Evolutionary conservation across 2,797 vertebrate species (phyloP), one percentile per base, ranked within the genome.

Genomic region (Melanogrammus aeglefinus): DNA sequence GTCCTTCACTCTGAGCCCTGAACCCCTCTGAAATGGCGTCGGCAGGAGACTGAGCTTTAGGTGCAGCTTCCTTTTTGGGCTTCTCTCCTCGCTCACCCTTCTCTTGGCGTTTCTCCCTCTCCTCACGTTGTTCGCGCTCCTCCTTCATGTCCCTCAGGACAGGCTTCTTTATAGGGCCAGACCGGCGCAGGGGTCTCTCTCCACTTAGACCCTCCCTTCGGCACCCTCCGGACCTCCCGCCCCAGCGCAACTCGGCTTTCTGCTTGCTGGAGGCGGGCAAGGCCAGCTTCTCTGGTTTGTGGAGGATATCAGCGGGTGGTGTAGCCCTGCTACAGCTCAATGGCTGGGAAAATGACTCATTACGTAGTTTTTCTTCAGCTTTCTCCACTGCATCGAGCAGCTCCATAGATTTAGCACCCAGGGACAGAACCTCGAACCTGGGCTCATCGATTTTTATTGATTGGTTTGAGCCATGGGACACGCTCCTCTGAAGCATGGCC

Each of bases 141-240:
- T 98, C 98, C 87, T 98, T 99, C 97, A 99, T 99, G 85, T 99
- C 98, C 83, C 98, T 94, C 27, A 99, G 93, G 21, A 99, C 94
- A 7, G 98, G 98, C 77, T 99, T 99, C 88, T 99, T 99, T 89
- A 99, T 99, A 27, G 97, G 98, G 27, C 98, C 98, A 0, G 97
- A 99, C 86, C 98, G 94, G 82, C 98, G 96, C 21, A 98, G 79
- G 0, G 97, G 97, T 79, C 98, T 95, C 6, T 99, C 97, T 0
- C 92, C 88, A 0, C 96, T 94, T 0, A 81, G 80, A 71, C 97
- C 97, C 0, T 99, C 97, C 87, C 97, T 95, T 80, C 96, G 95
- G 36, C 92, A 94, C 0, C 94, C 91, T 13, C 94, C 93, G 2
- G 96, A 94, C 77, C 96, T 94, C 41, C 96, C 97, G 69, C 96